Base-by-base conservation (phyloP, 2,113 vertebrate species). In the Cebus imitator region DNA sequence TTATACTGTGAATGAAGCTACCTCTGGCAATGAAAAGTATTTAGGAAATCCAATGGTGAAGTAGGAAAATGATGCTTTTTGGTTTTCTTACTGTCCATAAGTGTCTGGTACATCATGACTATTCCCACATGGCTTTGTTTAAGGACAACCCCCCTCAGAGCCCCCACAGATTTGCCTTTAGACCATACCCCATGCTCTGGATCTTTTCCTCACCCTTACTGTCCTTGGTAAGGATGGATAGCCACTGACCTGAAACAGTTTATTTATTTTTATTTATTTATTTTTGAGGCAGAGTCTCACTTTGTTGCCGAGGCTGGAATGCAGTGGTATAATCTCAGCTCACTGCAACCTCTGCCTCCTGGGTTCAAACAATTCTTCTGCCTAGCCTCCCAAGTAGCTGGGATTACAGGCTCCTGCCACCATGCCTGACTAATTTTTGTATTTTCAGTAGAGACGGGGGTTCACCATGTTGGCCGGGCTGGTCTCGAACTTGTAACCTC, bases 151-250 rank as follows among this genome's bases (percentile, higher is more conserved):
- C 66, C 10, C n/a, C 37, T 76, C n/a, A 87, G 61, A 84, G 5
- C 0, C 18, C 45, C 78, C 55, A 64, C 35, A 82, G 30, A 75
- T 92, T 94, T 96, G 40, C 61, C 66, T 88, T 73, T 85, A 78
- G n/a, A 45, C 6, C 82, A n/a, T 57, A 76, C 6, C 5, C 23
- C 30, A 52, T 79, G 50, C 50, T 94, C 48, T 94, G 73, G 37
- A 23, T 94, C 43, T 96, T 75, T 95, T 91, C 27, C 37, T 92
- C 16, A 45, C n/a, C 50, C 3, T 97, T 86, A 79, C 18, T n/a
- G 35, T 72, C 40, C 6, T 21, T 70, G 18, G 20, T 70, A 87
- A 95, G 37, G 61, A 92, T 70, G 40, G 57, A 37, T 79, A 87
- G 43, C 20, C 27, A 66, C 40, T 58, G 91, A 80, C 73, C 11